Evolutionary conservation across 30 jellyfish, hydroid and myxozoan species (phyloP), one percentile per base, ranked within the genome.

Genomic region (Cassiopea andromeda): DNA sequence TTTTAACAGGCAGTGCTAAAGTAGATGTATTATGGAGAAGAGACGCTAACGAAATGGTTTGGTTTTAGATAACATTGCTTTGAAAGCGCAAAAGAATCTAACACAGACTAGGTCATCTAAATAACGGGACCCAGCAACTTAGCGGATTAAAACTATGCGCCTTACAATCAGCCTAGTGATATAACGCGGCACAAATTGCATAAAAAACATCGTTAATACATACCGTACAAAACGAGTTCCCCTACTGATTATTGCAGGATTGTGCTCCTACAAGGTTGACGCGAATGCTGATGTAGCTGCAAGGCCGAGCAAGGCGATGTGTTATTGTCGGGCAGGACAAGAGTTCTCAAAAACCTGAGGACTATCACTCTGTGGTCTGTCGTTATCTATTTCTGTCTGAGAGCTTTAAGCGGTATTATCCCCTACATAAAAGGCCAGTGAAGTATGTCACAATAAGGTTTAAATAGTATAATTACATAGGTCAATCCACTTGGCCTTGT

Each of bases 401-500:
- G 94, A 77, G 94, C 78, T 87, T 87, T 87, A 87, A 87, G 77
- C 74, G 78, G 94, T 68, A 87, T 87, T 87, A 87, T 87, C 94
- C 88, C 60, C 14, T 80, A 87, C 64, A 87, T 87, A 87, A 87
- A 87, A 73, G 90, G 59, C 90, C 80, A 87, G 90, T 81, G 90
- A 87, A 80, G 94, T 78, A 69, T 81, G 86, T 80, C 50, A 87
- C 94, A 87, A 87, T 87, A 87, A 80, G 90, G 90, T 87, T 87
- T 58, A 87, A 87, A 79, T 79, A 80, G 49, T 87, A 87, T 87
- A 87, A 87, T 87, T 87, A 87, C 90, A 70, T 64, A 87, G 94
- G 90, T 87, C 94, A 87, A 78, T 87, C 94, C 94, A 73, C 81
- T 87, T 87, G 90, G 90, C 94, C 94, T 87, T n/a, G 76, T 60